Evolutionary conservation across 2,113 vertebrate genomes (phyloP).

Genomic region (Stictonetta naevosa): DNA sequence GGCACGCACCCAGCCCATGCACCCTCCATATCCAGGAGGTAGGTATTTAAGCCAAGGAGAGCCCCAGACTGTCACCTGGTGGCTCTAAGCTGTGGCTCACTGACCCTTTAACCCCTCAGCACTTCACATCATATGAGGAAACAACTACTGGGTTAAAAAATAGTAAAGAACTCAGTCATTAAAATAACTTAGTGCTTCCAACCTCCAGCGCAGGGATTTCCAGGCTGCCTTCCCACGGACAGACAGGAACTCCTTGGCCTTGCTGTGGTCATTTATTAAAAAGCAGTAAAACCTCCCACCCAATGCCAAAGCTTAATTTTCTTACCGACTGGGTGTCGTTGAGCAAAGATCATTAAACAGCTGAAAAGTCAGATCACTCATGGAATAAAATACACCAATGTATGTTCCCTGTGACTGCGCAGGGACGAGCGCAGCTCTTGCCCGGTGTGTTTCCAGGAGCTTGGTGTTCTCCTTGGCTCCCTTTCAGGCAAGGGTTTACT

Average conservation of each 20-base stretch:
- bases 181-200: fast-evolving
- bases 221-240: neutral
- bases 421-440: neutral
- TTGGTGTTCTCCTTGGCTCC: neutral
- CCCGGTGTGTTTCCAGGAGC: fast-evolving
- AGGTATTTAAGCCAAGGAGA: neutral
- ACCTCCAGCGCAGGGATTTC: neutral
- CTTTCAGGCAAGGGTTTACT: fast-evolving
- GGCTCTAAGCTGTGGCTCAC: neutral
- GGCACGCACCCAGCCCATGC: neutral
- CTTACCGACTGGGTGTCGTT: fast-evolving
- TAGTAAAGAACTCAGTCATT: neutral
- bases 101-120: neutral
- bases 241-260: neutral
- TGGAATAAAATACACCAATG: fast-evolving
- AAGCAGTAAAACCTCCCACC: neutral
- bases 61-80: fast-evolving
- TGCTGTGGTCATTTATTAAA: fast-evolving
- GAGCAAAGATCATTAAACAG: fast-evolving
- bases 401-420: fast-evolving
- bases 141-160: neutral
- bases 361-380: neutral
- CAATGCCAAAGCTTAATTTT: neutral
- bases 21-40: neutral
- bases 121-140: neutral